phyloP scores from a whole-genome alignment of 2,888 invertebrate genomes.

The Alloscopus bannaensis region DNA sequence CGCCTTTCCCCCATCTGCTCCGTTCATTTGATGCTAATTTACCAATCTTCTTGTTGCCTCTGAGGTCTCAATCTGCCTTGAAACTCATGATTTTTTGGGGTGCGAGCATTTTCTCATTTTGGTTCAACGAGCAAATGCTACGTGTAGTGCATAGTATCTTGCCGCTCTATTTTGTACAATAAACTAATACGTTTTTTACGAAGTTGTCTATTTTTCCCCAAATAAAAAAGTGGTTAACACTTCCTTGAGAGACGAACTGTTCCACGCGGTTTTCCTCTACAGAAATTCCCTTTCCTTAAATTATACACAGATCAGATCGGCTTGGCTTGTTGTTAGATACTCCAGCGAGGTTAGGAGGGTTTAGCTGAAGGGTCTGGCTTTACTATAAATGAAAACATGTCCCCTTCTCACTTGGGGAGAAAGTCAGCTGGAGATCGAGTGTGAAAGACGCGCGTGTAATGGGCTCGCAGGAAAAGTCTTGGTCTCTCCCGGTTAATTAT shows the following conservation, averaged over 20 bases:
- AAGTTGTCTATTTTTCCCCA: too few relatives aligned
- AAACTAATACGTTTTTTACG: too few relatives aligned
- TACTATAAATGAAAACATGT: too few relatives aligned
- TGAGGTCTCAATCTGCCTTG: constrained; percentile 53
- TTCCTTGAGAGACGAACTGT: constrained; percentile 5
- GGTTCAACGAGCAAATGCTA: too few relatives aligned
- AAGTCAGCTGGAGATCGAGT: constrained; percentile 57
- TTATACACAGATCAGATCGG: neutral
- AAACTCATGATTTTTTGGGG: too few relatives aligned
- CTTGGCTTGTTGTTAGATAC: constrained; percentile 22
- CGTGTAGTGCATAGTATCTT: too few relatives aligned
- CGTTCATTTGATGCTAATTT: constrained; percentile 18
- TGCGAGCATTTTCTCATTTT: too few relatives aligned
- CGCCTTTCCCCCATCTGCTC: neutral
- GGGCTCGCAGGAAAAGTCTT: constrained; percentile 51
- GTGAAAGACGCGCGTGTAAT: constrained; percentile 56
- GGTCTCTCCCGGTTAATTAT: constrained; percentile 28
- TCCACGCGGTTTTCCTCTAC: neutral
- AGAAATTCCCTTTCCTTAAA: constrained; percentile 4
- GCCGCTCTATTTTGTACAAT: too few relatives aligned
- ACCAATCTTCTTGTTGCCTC: constrained; percentile 11
- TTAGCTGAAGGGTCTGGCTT: too few relatives aligned
- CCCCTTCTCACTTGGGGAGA: constrained; percentile 5
- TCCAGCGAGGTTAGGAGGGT: constrained; percentile 6
- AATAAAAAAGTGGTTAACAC: constrained; percentile 34